Percentiles rank a stretch among this genome's conserved stretches.
These are phyloP conservation scores for Eudasyphora cyanicolor DNA, from an alignment of 2,888 invertebrate genomes.

Conservation along the genomic window DNA sequence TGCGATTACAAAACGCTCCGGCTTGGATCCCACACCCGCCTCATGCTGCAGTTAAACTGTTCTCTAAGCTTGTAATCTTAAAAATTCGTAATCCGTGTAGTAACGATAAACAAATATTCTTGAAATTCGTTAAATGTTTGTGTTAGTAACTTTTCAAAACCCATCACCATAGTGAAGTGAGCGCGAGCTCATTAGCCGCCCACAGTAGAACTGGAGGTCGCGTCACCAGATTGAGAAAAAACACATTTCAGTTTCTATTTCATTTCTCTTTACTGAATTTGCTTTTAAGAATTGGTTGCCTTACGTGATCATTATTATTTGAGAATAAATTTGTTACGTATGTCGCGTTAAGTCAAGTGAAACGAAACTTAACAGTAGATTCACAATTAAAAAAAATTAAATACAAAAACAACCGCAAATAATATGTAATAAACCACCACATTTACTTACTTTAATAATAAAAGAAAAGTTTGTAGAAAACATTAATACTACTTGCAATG, in stretches of 20 bases:
- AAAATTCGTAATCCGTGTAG: background rate
- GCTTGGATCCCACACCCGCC: conserved; percentile 91
- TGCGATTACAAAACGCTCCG: conserved; percentile 94
- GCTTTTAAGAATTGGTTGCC: conserved; percentile 10
- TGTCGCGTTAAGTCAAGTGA: conserved; percentile 24
- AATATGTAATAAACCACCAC: conserved; percentile 48
- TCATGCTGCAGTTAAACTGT: conserved; percentile 94
- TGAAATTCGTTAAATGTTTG: conserved; percentile 1
- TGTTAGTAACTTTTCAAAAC: conserved; percentile 25
- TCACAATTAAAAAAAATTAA: conserved; percentile 9
- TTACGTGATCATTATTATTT: conserved; percentile 25
- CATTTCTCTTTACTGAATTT: background rate
- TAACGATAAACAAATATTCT: conserved; percentile 24
- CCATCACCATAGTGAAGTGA: background rate
- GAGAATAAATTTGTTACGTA: conserved; percentile 33
- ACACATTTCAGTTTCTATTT: conserved; percentile 1
- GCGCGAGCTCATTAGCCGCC: background rate
- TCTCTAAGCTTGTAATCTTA: background rate
- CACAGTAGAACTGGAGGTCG: conserved; percentile 44
- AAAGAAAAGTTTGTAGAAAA: background rate
- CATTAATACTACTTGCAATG: no score
- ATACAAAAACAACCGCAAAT: conserved; percentile 25
- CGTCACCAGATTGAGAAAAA: conserved; percentile 10
- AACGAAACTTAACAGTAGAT: conserved; percentile 48
- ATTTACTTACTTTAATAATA: conserved; percentile 47